Evolutionary conservation across 2,888 invertebrate species (phyloP).

Genomic region (Horisme vitalbata): DNA sequence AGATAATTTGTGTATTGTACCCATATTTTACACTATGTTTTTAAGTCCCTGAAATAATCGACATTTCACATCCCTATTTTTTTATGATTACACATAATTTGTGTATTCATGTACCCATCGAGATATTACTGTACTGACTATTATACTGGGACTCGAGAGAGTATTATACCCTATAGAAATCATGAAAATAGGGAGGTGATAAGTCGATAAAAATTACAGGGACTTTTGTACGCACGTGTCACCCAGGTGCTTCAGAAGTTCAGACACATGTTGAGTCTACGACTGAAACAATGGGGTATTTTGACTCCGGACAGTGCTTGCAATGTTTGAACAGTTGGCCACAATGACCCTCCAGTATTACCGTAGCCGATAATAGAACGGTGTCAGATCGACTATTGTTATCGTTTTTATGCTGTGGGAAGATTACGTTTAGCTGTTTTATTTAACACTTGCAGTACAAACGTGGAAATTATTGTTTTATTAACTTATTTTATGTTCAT

Average conservation of each 20-base stretch:
- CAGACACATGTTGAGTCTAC: conserved; percentile 67
- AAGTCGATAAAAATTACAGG: conserved; percentile 20
- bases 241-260: conserved; percentile 57
- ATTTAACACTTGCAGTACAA: background rate
- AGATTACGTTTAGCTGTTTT: too few relatives aligned
- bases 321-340: conserved; percentile 65
- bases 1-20: too few relatives aligned
- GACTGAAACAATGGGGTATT: conserved; percentile 65
- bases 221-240: conserved; percentile 49
- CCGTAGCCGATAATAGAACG: conserved; percentile 25
- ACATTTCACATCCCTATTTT: too few relatives aligned
- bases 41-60: too few relatives aligned
- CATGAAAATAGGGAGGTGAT: conserved; percentile 20
- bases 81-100: too few relatives aligned
- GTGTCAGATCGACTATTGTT: conserved; percentile 14
- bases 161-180: too few relatives aligned
- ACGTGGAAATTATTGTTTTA: too few relatives aligned
- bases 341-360: conserved; percentile 51
- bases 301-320: conserved; percentile 56
- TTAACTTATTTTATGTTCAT: too few relatives aligned
- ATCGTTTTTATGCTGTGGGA: background rate
- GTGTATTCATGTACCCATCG: too few relatives aligned
- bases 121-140: too few relatives aligned
- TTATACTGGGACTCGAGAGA: too few relatives aligned
- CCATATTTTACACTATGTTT: too few relatives aligned